phyloP scores from a whole-genome alignment of 2,888 invertebrate species.

The Melipona bicolor region DNA sequence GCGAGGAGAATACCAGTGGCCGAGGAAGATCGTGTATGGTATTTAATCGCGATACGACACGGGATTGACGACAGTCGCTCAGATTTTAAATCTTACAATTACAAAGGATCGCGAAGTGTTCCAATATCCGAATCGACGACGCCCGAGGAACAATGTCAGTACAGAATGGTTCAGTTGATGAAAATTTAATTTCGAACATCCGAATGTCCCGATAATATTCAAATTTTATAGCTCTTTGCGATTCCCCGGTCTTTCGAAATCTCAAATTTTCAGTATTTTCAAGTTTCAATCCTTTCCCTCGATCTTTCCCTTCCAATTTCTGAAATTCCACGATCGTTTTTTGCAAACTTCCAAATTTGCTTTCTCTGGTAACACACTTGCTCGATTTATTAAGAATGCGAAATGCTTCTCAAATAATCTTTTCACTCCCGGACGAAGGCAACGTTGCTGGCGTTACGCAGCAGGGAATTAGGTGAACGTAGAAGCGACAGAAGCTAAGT shows the following conservation, averaged over 20 bases:
- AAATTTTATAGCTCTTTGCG: too few species aligned
- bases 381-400: conserved; percentile 29
- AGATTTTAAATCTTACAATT: too few species aligned
- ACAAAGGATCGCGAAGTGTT: too few species aligned
- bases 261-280: background rate
- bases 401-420: conserved; percentile 33
- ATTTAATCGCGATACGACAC: background rate
- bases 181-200: too few species aligned
- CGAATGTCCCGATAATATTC: too few species aligned
- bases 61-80: too few species aligned
- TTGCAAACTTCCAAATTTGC: background rate
- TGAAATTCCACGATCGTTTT: too few species aligned
- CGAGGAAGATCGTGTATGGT: background rate
- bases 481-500: conserved; percentile 11
- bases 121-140: too few species aligned
- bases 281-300: background rate
- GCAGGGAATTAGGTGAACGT: conserved; percentile 17
- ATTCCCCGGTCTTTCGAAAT: too few species aligned
- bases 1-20: background rate
- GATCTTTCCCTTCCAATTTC: too few species aligned
- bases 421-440: conserved; percentile 23
- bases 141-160: too few species aligned
- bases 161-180: too few species aligned
- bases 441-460: conserved; percentile 32
- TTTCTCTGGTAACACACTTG: background rate